Percentiles rank a stretch among this genome's conserved stretches.
These are phyloP conservation scores for Coryphaenoides rupestris DNA, from an alignment of 2,113 vertebrate genomes.

Conservation along the genomic window DNA sequence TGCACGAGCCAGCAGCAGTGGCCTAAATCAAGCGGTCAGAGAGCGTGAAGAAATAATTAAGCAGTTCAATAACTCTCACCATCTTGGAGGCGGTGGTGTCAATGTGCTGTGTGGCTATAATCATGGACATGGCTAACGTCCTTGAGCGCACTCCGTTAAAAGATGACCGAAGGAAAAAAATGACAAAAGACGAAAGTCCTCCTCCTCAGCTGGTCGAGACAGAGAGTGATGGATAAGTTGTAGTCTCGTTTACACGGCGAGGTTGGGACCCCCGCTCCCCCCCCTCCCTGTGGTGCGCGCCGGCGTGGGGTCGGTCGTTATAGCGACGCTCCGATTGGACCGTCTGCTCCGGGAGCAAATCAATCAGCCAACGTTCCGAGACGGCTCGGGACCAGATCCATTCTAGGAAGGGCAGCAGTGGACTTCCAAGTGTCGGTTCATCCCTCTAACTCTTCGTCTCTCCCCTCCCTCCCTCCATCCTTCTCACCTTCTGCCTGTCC, in stretches of 20 bases:
- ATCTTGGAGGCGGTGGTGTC: constrained; percentile 60
- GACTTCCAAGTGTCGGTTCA: constrained; percentile 36
- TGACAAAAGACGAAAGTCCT: not conserved
- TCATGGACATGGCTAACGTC: constrained; percentile 55
- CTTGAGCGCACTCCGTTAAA: no score
- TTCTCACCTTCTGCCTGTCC: not conserved
- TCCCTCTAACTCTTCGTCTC: not conserved
- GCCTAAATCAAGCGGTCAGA: no score
- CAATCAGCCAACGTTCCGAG: constrained; percentile 46
- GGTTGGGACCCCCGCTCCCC: constrained; percentile 3
- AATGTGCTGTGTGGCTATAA: constrained; percentile 67
- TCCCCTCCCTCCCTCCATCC: constrained; percentile 8
- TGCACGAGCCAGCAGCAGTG: no score
- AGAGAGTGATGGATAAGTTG: not conserved
- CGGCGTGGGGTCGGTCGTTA: no score
- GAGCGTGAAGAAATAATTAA: no score
- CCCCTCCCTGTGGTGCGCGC: not conserved
- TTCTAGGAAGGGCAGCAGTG: constrained; percentile 38
- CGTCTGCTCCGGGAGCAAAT: constrained; percentile 29
- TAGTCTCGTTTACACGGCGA: not conserved
- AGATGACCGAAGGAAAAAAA: not conserved
- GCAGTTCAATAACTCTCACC: constrained; percentile 51
- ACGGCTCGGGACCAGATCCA: constrained; percentile 40
- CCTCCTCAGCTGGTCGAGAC: constrained; percentile 8
- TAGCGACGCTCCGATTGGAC: no score